These are phyloP conservation scores for Lysandra bellargus DNA, from an alignment of 2,888 invertebrate species.

Conservation along the genomic window DNA sequence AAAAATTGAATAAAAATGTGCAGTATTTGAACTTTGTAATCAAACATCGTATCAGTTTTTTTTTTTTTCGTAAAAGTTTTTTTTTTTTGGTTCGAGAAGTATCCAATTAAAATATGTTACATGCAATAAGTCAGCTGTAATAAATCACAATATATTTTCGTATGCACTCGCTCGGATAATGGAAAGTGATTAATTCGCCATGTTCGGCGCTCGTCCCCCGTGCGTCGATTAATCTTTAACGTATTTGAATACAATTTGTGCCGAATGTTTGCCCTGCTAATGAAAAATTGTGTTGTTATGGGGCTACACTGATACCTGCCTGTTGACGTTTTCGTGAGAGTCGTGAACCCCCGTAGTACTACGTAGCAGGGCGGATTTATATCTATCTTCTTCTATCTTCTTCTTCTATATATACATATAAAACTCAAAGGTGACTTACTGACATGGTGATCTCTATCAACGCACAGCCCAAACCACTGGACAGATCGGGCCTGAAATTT, in stretches of 20 bases:
- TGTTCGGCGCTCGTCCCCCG: neutral
- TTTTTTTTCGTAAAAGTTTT: too few relatives aligned
- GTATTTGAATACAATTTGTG: constrained; percentile 20
- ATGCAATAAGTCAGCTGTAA: constrained; percentile 6
- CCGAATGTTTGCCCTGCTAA: constrained; percentile 9
- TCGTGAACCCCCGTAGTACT: too few relatives aligned
- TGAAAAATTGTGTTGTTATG: neutral
- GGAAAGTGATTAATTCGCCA: constrained; percentile 9
- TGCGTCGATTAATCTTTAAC: constrained; percentile 18
- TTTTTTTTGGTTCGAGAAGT: neutral
- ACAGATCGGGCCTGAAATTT: too few relatives aligned
- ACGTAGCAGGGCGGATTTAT: too few relatives aligned
- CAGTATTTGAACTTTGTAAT: too few relatives aligned
- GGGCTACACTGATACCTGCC: neutral
- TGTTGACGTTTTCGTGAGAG: neutral
- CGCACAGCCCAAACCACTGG: too few relatives aligned
- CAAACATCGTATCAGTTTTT: too few relatives aligned
- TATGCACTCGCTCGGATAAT: constrained; percentile 30
- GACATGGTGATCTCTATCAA: too few relatives aligned
- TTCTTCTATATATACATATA: too few relatives aligned
- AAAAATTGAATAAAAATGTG: too few relatives aligned
- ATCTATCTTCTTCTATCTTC: too few relatives aligned
- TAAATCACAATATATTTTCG: constrained; percentile 29
- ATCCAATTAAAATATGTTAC: neutral
- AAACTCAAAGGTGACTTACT: too few relatives aligned